These are phyloP conservation scores for Triops cancriformis DNA, from an alignment of 1,140 invertebrate genomes.

Conservation along the genomic window DNA sequence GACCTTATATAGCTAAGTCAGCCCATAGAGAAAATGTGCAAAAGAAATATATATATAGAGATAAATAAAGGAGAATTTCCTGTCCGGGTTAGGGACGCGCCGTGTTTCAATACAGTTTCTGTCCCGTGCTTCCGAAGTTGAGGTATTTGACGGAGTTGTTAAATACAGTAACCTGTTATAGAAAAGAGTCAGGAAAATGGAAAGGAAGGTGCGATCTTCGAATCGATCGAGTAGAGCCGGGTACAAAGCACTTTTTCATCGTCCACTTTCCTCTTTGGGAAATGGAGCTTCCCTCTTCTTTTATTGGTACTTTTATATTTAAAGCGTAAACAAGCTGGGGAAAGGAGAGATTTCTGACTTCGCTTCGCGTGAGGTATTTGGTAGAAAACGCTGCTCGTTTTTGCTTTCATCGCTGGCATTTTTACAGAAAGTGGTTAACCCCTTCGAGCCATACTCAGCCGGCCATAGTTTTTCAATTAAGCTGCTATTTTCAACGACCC, in stretches of 20 bases:
- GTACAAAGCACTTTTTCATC: not conserved
- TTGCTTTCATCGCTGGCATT: not conserved
- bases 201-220: no score
- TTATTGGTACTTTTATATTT: not conserved
- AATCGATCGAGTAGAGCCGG: not conserved
- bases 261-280: not conserved
- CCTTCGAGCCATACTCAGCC: not conserved
- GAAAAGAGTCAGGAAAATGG: no score
- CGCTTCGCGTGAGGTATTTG: not conserved
- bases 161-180: no score
- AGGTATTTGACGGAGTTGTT: no score
- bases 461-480: slow-evolving; percentile 8
- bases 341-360: not conserved
- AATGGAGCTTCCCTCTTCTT: not conserved
- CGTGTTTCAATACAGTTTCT: no score
- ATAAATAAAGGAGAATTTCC: no score
- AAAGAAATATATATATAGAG: no score
- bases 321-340: not conserved
- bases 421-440: not conserved
- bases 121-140: no score
- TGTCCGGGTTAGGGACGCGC: no score
- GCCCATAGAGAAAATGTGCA: not conserved
- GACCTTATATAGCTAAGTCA: not conserved
- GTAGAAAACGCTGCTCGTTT: not conserved
- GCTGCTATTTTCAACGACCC: not conserved